Percentiles rank a stretch among this genome's conserved stretches.
Conservation (phyloP, 2,888 invertebrate species). For the Mechanitis messenoides region DNA sequence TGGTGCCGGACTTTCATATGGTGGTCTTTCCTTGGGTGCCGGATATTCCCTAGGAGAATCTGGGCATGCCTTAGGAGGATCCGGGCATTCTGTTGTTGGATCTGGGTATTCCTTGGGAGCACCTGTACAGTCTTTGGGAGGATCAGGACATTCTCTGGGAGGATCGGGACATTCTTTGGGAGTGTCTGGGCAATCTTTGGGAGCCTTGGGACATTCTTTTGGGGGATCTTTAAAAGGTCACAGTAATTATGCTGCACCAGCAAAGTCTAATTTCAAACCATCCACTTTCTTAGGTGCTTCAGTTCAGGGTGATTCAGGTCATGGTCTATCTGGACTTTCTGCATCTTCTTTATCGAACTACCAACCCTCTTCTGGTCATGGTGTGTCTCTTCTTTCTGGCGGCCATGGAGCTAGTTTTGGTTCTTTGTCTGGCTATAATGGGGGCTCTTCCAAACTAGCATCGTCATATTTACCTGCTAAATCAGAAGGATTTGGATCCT, state of each 20-base stretch:
- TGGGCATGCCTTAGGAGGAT: constrained; percentile 36
- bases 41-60: constrained; percentile 17
- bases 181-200: constrained; percentile 39
- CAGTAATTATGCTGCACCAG: constrained; percentile 45
- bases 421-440: constrained; percentile 45
- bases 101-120: constrained; percentile 5
- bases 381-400: constrained; percentile 42
- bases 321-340: constrained; percentile 48
- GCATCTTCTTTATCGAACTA: constrained; percentile 42
- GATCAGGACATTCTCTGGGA: constrained; percentile 23
- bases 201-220: constrained; percentile 36
- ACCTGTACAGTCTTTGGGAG: constrained; percentile 7
- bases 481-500: constrained; percentile 47
- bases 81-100: constrained; percentile 38
- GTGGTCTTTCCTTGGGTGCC: constrained; percentile 2
- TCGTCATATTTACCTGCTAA: constrained; percentile 53
- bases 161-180: constrained; percentile 43
- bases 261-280: constrained; percentile 64
- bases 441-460: constrained; percentile 54
- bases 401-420: constrained; percentile 49
- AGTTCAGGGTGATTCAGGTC: constrained; percentile 51
- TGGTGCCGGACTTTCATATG: not conserved
- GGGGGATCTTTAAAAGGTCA: constrained; percentile 51
- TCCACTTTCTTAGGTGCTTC: constrained; percentile 66
- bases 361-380: constrained; percentile 42